Evolutionary conservation across 2,113 vertebrate genomes (phyloP), one percentile per base, ranked within the genome.

Genomic region (Argyrosomus japonicus): DNA sequence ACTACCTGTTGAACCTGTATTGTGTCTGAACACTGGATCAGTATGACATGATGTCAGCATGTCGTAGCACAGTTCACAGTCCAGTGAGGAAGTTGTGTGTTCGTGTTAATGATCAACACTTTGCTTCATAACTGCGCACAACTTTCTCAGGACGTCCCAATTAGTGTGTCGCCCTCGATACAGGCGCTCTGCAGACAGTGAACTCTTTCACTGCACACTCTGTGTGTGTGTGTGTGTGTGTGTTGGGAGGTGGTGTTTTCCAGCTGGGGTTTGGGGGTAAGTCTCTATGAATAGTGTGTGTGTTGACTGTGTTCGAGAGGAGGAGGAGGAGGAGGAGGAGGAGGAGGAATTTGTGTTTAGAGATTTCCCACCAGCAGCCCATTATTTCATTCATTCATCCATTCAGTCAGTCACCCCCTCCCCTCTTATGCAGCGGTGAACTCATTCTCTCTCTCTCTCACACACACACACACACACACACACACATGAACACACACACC

Each of bases 301-400:
- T 75, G 50, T 68, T 65, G 13, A 36, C n/a, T 36, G 76, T 60
- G 67, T 68, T 71, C 32, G 18, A 56, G 73, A 40, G 36, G 36
- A 40, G 36, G 32, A 32, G 25, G 25, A 2, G 25, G 25, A 27
- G 25, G 25, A 27, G 25, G 25, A n/a, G 57, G 48, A 25, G 63
- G 63, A 51, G 68, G 25, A 23, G 70, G 79, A 72, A 58, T 62
- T 77, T 54, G 9, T 83, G 70, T 74, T 57, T 19, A 68, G 47
- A 77, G 68, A 82, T 91, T 87, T 89, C 82, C 89, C 86, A 90
- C 86, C 87, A 89, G 79, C 68, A 79, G 70, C 48, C 47, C 77
- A 61, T 83, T 87, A 77, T 86, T 85, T 84, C 77, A 76, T 62
- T 60, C 77, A 83, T 77, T 63, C 82, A 87, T 80, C 48, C 64